phyloP scores from a whole-genome alignment of 2,888 invertebrate genomes.

The Nephrotoma flavescens region DNA sequence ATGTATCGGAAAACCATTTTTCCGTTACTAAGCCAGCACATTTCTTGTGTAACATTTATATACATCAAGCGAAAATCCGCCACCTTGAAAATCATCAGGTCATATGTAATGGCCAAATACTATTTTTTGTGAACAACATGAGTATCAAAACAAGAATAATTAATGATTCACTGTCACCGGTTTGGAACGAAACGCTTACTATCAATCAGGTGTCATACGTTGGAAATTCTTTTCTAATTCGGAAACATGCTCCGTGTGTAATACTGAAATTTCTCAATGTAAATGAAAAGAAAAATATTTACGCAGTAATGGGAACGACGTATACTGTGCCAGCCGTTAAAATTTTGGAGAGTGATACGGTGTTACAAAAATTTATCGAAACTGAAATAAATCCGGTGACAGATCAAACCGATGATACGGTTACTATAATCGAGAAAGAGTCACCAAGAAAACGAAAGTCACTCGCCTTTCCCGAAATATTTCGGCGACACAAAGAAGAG shows the following conservation, averaged over 20 bases:
- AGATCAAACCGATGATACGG: background rate
- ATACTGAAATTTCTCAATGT: constrained; percentile 33
- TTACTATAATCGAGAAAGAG: background rate
- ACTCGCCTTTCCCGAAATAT: background rate
- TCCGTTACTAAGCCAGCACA: constrained; percentile 26
- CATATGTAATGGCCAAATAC: constrained; percentile 34
- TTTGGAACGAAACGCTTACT: constrained; percentile 44
- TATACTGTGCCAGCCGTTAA: background rate
- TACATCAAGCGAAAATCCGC: constrained; percentile 52
- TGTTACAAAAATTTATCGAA: background rate
- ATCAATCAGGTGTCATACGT: constrained; percentile 30
- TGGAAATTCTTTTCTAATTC: constrained; percentile 20
- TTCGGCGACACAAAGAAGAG: background rate
- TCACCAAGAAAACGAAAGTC: background rate
- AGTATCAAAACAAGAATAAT: constrained; percentile 11
- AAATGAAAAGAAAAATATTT: constrained; percentile 16
- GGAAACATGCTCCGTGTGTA: constrained; percentile 28
- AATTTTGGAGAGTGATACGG: background rate
- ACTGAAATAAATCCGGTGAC: background rate
- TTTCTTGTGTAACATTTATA: constrained; percentile 45
- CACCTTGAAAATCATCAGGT: constrained; percentile 38
- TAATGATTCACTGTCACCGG: constrained; percentile 37
- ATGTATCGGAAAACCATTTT: background rate
- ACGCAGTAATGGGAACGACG: background rate
- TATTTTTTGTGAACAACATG: constrained; percentile 18